Conservation (phyloP, 1,140 invertebrate genomes). For the Chironomus striatipennis region DNA sequence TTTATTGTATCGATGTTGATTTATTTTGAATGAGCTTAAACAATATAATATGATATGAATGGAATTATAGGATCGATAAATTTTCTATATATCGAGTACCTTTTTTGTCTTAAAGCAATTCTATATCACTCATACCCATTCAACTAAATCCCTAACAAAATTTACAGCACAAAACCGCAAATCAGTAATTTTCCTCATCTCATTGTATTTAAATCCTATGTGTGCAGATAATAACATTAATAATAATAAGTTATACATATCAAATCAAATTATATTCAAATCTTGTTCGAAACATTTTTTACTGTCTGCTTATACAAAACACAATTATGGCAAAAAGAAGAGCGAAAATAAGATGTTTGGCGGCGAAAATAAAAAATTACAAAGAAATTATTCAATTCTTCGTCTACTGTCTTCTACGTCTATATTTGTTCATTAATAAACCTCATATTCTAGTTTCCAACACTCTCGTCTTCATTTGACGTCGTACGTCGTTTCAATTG, state of each 20-base stretch:
- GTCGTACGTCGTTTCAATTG: neutral
- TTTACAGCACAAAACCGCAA: neutral
- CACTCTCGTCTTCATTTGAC: neutral
- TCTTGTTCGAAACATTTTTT: too few relatives aligned
- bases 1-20: neutral
- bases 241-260: neutral
- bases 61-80: constrained; percentile 2
- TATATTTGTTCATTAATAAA: constrained; percentile 10
- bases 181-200: neutral
- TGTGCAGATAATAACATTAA: constrained; percentile 3
- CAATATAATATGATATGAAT: neutral
- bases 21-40: neutral
- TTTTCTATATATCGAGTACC: neutral
- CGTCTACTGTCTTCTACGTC: neutral
- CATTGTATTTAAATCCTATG: neutral
- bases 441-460: neutral
- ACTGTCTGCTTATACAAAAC: neutral
- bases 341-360: neutral
- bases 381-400: constrained; percentile 6
- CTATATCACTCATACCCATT: neutral
- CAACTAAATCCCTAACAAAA: neutral
- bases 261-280: too few relatives aligned
- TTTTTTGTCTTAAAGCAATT: neutral
- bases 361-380: neutral
- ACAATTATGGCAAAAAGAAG: neutral